phyloP scores from a whole-genome alignment of 2,797 vertebrate genomes.

The Triplophysa bombifrons region DNA sequence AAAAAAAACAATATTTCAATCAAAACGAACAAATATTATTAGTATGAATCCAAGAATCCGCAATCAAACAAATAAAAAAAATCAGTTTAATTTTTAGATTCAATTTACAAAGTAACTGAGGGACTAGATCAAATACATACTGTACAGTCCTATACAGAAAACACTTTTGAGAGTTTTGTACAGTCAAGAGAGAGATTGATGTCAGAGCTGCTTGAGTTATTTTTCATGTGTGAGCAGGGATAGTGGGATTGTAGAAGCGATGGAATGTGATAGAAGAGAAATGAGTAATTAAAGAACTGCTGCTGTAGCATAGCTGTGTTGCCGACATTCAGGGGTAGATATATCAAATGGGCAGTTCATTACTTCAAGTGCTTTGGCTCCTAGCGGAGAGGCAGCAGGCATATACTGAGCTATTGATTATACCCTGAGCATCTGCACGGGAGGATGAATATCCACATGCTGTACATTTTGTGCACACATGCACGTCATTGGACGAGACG shows the following conservation, averaged over 20 bases:
- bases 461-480: background rate
- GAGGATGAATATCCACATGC: background rate
- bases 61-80: too few species aligned
- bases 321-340: conserved; percentile 68
- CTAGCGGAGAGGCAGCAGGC: conserved; percentile 57
- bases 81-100: too few species aligned
- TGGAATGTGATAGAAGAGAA: conserved; percentile 68
- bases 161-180: background rate
- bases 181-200: background rate
- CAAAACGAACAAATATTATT: too few species aligned
- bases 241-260: too few species aligned
- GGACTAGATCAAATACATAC: too few species aligned
- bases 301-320: conserved; percentile 76
- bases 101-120: too few species aligned
- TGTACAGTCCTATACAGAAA: background rate
- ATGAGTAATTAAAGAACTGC: conserved; percentile 77
- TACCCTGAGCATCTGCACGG: conserved; percentile 50
- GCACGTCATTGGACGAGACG: background rate
- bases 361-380: conserved; percentile 80
- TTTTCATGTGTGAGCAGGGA: conserved; percentile 44
- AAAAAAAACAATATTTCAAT: too few species aligned
- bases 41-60: too few species aligned
- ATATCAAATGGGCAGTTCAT: conserved; percentile 83
- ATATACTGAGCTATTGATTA: conserved; percentile 72
- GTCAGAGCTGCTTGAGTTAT: conserved; percentile 19